A percentile compares a stretch with the other conserved stretches of the same genome.
Conservation (phyloP, 2,888 invertebrate species). For the Pteria penguin region DNA sequence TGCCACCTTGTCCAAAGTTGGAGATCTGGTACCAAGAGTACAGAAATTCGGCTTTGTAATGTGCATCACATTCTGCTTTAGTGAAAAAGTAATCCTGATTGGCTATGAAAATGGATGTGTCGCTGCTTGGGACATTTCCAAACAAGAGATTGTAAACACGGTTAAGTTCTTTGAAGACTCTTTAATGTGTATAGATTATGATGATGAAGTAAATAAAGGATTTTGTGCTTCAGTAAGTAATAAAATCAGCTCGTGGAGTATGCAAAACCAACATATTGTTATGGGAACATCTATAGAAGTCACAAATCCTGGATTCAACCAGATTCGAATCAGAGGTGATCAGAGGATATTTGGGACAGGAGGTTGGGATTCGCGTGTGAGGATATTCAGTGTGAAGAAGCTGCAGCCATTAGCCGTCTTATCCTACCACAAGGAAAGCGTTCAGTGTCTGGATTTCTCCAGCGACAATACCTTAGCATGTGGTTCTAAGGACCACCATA, state of each 20-base stretch:
- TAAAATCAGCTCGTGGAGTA: constrained; percentile 48
- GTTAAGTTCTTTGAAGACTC: constrained; percentile 57
- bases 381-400: constrained; percentile 70
- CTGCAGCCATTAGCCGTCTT: constrained; percentile 73
- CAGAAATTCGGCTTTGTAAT: constrained; percentile 67
- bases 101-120: constrained; percentile 73
- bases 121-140: constrained; percentile 64
- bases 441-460: constrained; percentile 70
- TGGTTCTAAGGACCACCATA: constrained; percentile 72
- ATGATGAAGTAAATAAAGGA: constrained; percentile 46
- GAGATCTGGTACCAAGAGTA: constrained; percentile 27
- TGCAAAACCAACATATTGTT: constrained; percentile 1
- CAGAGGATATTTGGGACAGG: constrained; percentile 70
- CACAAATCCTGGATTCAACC: constrained; percentile 69
- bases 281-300: constrained; percentile 29
- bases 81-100: constrained; percentile 44
- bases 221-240: constrained; percentile 65
- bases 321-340: constrained; percentile 64
- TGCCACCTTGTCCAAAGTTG: constrained; percentile 30
- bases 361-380: constrained; percentile 74
- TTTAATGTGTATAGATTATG: constrained; percentile 66
- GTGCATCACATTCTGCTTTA: constrained; percentile 48
- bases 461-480: constrained; percentile 64
- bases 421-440: constrained; percentile 69
- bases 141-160: constrained; percentile 44